phyloP scores from a whole-genome alignment of 2,888 invertebrate genomes.

The Synanthedon tipuliformis region DNA sequence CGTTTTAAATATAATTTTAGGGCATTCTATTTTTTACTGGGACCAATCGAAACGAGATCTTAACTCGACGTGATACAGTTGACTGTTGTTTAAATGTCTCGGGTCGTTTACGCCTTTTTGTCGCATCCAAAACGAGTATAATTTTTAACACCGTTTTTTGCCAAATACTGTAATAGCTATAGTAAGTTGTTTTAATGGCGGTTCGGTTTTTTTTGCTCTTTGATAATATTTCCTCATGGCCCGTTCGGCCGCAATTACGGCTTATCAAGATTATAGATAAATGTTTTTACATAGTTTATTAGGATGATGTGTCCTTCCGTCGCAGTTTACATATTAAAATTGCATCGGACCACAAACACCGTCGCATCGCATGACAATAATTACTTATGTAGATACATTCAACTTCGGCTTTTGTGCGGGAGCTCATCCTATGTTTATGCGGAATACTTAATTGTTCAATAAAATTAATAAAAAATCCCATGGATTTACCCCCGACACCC shows the following conservation, averaged over 20 bases:
- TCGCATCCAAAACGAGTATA: constrained; percentile 19
- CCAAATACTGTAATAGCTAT: constrained; percentile 53
- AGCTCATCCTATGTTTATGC: too few species aligned
- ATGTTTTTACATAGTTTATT: constrained; percentile 41
- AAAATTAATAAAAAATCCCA: too few species aligned
- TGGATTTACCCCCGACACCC: too few species aligned
- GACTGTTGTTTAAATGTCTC: constrained; percentile 4
- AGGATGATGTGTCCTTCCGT: constrained; percentile 44
- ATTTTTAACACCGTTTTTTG: constrained; percentile 51
- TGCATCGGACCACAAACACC: constrained; percentile 2
- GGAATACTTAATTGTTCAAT: too few species aligned
- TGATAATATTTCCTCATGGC: constrained; percentile 44
- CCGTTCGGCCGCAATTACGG: constrained; percentile 47
- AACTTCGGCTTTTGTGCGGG: neutral
- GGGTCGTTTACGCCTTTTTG: constrained; percentile 16
- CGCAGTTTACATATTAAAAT: constrained; percentile 20
- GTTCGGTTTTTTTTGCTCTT: constrained; percentile 39
- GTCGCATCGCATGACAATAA: neutral
- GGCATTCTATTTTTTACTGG: constrained; percentile 26
- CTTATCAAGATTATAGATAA: constrained; percentile 64
- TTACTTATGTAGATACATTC: too few species aligned
- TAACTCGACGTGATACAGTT: constrained; percentile 3
- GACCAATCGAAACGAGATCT: constrained; percentile 12
- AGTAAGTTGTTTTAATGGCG: constrained; percentile 44
- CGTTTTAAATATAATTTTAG: constrained; percentile 38